These are phyloP conservation scores for Apis mellifera DNA, from an alignment of 1,140 invertebrate species.

Conservation along the genomic window Amel_HAv3.1 CM009932.2:15621501-15622000, in stretches of 20 bases:
- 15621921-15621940: slow-evolving; percentile 20
- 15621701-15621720: background rate
- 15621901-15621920: slow-evolving; percentile 47
- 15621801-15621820: background rate
- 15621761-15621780: background rate
- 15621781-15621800: background rate
- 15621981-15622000: background rate
- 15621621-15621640: too few relatives aligned
- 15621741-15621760: background rate
- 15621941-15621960: background rate
- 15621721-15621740: background rate
- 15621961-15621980: background rate
- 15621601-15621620: background rate
- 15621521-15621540: background rate
- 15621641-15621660: background rate
- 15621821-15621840: slow-evolving; percentile 49
- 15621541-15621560: background rate
- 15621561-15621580: background rate
- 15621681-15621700: background rate
- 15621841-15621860: slow-evolving; percentile 69
- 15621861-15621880: slow-evolving; percentile 66
- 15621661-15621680: background rate
- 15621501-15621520: too few relatives aligned
- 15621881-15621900: slow-evolving; percentile 62
- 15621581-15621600: background rate